Evolutionary conservation across 2,888 invertebrate genomes (phyloP), one percentile per base, ranked within the genome.

Genomic region (Drosophila mettleri): DNA sequence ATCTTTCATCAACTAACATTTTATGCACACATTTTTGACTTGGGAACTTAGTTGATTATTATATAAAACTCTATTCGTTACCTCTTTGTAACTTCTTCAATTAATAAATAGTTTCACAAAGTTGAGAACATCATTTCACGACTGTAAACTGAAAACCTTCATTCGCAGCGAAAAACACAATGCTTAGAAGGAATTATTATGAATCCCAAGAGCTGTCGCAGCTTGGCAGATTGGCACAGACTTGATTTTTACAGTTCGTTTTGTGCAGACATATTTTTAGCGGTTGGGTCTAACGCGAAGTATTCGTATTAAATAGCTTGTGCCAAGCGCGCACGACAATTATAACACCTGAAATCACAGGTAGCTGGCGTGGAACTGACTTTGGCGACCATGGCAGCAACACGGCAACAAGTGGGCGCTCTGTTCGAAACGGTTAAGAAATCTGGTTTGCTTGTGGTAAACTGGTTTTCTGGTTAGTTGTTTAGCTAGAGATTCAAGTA

Each of bases 361-460:
- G 74, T 69, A 77, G 80, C 71, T 84, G 84, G 87, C 78, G 84
- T 80, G 65, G 77, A 82, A 89, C 90, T 89, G 78, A 86, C 70
- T 66, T 64, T 71, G 66, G 62, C 74, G 81, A 74, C 62, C 75
- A 62, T 75, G 75, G 75, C 71, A 82, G 75, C 74, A 76, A 29
- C 69, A 66, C 65, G 76, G 75, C 78, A 82, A 85, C 85, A 85
- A 85, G 85, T 85, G 85, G 85, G 83, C 85, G 85, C 85, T 70
- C 58, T 41, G 68, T 49, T 49, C 69, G 74, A 74, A 74, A 71
- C 74, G 74, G 74, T 74, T 74, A 74, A 74, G 74, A 74, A 75
- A 74, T 74, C 75, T 74, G 75, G 74, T 74, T 74, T 74, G 74
- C 71, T 59, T 69, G 55, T 70, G 71, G 43, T 53, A 74, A 74